Evolutionary conservation across 1,140 invertebrate genomes (phyloP).

Genomic region (Colletes gigas): DNA sequence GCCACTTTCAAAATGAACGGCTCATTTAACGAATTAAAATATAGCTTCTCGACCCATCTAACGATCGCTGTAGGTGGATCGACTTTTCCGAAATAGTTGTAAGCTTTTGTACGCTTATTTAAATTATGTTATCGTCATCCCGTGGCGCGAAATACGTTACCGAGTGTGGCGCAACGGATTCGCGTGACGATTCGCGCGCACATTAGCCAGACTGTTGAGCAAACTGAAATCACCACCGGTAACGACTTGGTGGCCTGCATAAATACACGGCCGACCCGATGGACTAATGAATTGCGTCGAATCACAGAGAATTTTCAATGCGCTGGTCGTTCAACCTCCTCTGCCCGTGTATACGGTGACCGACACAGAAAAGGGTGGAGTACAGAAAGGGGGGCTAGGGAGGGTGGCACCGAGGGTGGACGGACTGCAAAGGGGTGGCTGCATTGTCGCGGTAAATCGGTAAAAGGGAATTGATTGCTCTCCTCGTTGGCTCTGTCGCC

Average conservation of each 20-base stretch:
- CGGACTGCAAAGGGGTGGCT: slow-evolving; percentile 28
- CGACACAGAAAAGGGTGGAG: slow-evolving; percentile 19
- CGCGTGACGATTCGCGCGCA: slow-evolving; percentile 63
- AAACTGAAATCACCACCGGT: slow-evolving; percentile 64
- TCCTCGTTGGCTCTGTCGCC: slow-evolving; percentile 46
- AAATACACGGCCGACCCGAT: slow-evolving; percentile 69
- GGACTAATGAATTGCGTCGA: slow-evolving; percentile 74
- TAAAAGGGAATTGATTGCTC: slow-evolving; percentile 75
- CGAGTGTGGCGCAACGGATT: slow-evolving; percentile 14
- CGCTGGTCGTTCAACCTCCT: slow-evolving; percentile 32
- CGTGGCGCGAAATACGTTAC: not conserved
- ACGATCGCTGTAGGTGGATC: no score
- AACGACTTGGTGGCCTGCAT: slow-evolving; percentile 73
- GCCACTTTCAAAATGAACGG: no score
- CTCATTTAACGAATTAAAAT: no score
- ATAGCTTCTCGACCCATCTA: no score
- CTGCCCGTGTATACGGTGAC: slow-evolving; percentile 5
- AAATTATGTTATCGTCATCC: no score
- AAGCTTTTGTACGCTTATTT: no score
- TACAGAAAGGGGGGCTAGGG: not conserved
- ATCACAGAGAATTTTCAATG: slow-evolving; percentile 78
- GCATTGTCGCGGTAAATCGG: slow-evolving; percentile 68
- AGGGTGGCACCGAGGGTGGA: not conserved
- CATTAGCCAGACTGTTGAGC: slow-evolving; percentile 64
- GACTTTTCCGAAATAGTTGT: no score